Percentiles rank a stretch among this genome's conserved stretches.
These are phyloP conservation scores for Limanda limanda DNA, from an alignment of 2,113 vertebrate species.

Conservation along the genomic window DNA sequence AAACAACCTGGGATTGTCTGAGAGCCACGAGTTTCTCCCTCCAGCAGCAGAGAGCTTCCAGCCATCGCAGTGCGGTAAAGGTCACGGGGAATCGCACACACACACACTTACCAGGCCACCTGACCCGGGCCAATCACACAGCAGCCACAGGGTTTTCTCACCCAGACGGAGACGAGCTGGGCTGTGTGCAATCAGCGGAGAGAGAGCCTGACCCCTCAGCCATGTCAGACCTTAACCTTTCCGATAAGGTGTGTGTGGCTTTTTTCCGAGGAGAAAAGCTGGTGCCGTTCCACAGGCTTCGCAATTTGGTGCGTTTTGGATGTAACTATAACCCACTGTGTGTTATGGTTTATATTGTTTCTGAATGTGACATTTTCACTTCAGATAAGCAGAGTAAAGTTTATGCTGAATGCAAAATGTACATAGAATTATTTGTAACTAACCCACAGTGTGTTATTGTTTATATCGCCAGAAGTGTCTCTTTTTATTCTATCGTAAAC, in stretches of 20 bases:
- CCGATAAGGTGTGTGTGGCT: slow-evolving; percentile 18
- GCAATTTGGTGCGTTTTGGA: slow-evolving; percentile 15
- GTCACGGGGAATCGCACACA: slow-evolving; percentile 66
- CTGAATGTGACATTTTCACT: too few species aligned
- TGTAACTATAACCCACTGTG: too few species aligned
- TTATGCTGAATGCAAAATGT: too few species aligned
- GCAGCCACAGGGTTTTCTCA: slow-evolving; percentile 55
- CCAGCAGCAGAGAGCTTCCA: slow-evolving; percentile 29
- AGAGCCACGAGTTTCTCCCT: neutral
- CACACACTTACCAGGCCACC: slow-evolving; percentile 66
- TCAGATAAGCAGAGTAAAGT: too few species aligned
- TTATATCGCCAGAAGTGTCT: too few species aligned
- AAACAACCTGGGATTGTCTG: slow-evolving; percentile 29
- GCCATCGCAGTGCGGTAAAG: slow-evolving; percentile 55
- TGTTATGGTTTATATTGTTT: too few species aligned
- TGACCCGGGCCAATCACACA: slow-evolving; percentile 73
- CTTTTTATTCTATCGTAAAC: too few species aligned
- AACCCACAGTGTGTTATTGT: too few species aligned
- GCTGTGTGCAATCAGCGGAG: slow-evolving; percentile 69
- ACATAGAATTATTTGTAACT: too few species aligned
- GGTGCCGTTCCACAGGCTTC: neutral
- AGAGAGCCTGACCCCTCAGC: slow-evolving; percentile 61
- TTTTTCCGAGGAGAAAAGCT: slow-evolving; percentile 15
- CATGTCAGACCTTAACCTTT: slow-evolving; percentile 67
- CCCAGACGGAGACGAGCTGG: slow-evolving; percentile 52